Evolutionary conservation across 2,888 invertebrate genomes (phyloP).

Genomic region (Hydrotaea diabolus): DNA sequence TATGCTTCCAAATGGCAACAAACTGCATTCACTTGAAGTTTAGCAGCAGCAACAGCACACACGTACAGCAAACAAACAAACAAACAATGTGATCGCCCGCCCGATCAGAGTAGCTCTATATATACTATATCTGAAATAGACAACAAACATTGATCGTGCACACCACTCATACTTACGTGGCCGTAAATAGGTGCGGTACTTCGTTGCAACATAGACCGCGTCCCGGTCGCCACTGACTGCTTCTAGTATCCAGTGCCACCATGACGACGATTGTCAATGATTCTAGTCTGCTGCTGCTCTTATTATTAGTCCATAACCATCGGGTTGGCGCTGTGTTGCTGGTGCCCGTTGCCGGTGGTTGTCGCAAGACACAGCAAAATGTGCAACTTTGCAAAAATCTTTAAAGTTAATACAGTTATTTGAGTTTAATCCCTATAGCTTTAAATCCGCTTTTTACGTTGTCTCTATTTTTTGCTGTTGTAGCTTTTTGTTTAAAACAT

Average conservation of each 20-base stretch:
- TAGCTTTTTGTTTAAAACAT: constrained; percentile 59
- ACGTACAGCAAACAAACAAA: constrained; percentile 16
- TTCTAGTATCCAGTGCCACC: neutral
- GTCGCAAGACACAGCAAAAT: constrained; percentile 46
- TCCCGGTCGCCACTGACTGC: constrained; percentile 13
- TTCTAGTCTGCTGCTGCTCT: constrained; percentile 20
- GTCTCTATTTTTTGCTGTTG: constrained; percentile 30
- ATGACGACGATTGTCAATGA: neutral
- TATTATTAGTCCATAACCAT: constrained; percentile 5
- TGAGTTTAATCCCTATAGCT: constrained; percentile 76
- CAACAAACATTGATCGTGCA: constrained; percentile 30
- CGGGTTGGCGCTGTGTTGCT: neutral
- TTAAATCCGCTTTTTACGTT: constrained; percentile 72
- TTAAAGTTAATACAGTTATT: constrained; percentile 74
- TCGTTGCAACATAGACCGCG: constrained; percentile 59
- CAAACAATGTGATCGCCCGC: constrained; percentile 46
- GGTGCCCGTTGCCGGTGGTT: constrained; percentile 32
- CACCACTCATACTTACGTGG: constrained; percentile 17
- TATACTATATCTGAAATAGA: constrained; percentile 15
- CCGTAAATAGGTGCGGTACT: constrained; percentile 59
- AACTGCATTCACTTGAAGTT: constrained; percentile 54
- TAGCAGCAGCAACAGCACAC: constrained; percentile 24
- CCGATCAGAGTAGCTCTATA: constrained; percentile 9
- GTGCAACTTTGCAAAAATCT: constrained; percentile 45
- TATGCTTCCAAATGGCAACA: constrained; percentile 57